Evolutionary conservation across 1,140 invertebrate species (phyloP).

Genomic region (Zophobas morio): DNA sequence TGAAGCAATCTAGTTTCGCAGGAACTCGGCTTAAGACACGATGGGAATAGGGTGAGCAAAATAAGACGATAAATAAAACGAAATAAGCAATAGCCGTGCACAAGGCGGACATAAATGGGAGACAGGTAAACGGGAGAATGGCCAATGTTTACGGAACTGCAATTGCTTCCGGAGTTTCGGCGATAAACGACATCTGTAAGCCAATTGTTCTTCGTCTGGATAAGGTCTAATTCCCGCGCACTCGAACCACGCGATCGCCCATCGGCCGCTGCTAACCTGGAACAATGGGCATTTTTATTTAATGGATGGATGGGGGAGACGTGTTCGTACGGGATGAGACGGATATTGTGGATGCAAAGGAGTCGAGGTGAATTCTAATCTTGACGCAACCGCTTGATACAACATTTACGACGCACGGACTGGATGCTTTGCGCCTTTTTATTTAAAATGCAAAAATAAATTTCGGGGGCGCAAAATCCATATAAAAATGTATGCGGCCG

Average conservation of each 20-base stretch:
- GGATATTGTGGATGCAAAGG: conserved; percentile 24
- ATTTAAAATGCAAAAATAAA: neutral
- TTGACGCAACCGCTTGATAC: neutral
- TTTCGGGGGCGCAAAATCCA: neutral
- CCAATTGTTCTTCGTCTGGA: conserved; percentile 54
- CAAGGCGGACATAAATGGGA: conserved; percentile 51
- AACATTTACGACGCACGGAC: conserved; percentile 13
- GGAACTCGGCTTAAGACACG: neutral
- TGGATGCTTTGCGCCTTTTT: neutral
- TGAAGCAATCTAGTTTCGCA: conserved; percentile 40
- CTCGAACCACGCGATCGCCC: conserved; percentile 25
- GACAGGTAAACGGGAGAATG: conserved; percentile 56
- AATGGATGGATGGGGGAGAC: conserved; percentile 8
- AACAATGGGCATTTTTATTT: conserved; percentile 38
- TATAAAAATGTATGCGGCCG: neutral
- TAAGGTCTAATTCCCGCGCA: conserved; percentile 26
- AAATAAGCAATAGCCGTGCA: conserved; percentile 60
- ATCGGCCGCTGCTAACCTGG: neutral
- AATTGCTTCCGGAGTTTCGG: conserved; percentile 55
- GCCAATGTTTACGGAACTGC: conserved; percentile 55
- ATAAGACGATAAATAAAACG: conserved; percentile 65
- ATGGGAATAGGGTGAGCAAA: conserved; percentile 50
- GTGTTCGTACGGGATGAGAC: too few relatives aligned
- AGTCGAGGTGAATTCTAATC: conserved; percentile 16
- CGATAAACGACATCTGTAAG: conserved; percentile 58